Conservation (phyloP, 2,113 vertebrate genomes). For the Bos indicus region DNA sequence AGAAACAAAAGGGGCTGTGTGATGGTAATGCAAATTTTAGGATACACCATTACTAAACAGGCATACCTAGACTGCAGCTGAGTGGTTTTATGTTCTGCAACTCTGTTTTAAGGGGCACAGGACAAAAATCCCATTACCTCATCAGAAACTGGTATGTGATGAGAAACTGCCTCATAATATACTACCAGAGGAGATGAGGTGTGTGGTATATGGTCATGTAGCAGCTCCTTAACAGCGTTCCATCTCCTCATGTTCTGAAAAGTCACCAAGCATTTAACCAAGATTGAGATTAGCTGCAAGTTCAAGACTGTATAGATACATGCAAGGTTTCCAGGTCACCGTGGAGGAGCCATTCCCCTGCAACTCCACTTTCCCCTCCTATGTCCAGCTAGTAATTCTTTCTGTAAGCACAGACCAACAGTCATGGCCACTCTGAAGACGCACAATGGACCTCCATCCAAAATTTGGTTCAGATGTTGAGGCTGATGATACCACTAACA, state of each 20-base stretch:
- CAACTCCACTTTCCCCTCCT: neutral
- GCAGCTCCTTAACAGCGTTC: neutral
- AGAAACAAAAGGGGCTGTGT: neutral
- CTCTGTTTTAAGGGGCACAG: neutral
- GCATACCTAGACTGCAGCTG: neutral
- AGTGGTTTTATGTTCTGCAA: neutral
- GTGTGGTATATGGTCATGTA: neutral
- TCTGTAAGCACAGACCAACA: neutral
- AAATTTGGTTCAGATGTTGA: slow-evolving; percentile 16
- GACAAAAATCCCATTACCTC: neutral
- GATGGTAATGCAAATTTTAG: neutral
- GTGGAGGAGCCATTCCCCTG: neutral
- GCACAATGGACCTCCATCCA: neutral
- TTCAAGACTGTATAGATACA: neutral
- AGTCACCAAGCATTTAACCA: neutral
- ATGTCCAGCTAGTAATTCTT: neutral
- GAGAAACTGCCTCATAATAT: slow-evolving; percentile 5
- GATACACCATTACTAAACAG: neutral
- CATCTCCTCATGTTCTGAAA: neutral
- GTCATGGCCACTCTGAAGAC: neutral
- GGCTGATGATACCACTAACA: neutral
- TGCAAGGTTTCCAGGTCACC: neutral
- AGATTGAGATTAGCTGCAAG: neutral
- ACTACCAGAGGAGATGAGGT: neutral
- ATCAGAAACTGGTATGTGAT: neutral